These are phyloP conservation scores for Diarsia mendica DNA, from an alignment of 2,888 invertebrate genomes.

Conservation along the genomic window DNA sequence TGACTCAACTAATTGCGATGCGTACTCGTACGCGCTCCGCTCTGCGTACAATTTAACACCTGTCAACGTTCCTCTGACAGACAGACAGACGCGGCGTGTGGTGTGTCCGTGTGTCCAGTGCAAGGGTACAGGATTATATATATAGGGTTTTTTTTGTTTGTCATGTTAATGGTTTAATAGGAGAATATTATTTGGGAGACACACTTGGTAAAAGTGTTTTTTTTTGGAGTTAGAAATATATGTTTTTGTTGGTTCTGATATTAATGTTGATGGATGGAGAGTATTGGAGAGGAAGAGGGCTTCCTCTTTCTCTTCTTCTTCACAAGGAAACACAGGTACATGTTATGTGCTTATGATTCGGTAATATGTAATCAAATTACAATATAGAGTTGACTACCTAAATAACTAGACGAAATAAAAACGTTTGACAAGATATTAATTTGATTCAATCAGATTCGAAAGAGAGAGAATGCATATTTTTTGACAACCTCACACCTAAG, in stretches of 20 bases:
- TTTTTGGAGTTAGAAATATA: neutral
- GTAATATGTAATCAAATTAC: neutral
- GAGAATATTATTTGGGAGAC: neutral
- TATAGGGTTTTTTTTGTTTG: conserved; percentile 4
- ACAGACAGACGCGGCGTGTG: conserved; percentile 77
- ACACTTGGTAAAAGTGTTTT: neutral
- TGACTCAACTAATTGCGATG: conserved; percentile 83
- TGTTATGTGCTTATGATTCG: neutral
- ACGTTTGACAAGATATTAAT: neutral
- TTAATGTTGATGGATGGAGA: no score
- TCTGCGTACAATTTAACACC: conserved; percentile 84
- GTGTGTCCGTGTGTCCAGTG: conserved; percentile 58
- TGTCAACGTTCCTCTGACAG: conserved; percentile 84
- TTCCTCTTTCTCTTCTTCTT: no score
- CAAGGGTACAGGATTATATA: conserved; percentile 47
- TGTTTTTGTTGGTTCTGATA: no score
- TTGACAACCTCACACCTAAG: neutral
- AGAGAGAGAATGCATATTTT: neutral
- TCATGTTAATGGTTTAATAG: conserved; percentile 30
- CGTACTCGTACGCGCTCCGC: conserved; percentile 74
- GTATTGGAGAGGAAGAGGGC: no score
- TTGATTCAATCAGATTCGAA: neutral
- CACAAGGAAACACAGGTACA: no score
- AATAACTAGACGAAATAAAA: neutral
- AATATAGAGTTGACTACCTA: neutral